Percentiles rank a stretch among this genome's conserved stretches.
Conservation (phyloP, 1,140 invertebrate genomes). For the Penaeus indicus region DNA sequence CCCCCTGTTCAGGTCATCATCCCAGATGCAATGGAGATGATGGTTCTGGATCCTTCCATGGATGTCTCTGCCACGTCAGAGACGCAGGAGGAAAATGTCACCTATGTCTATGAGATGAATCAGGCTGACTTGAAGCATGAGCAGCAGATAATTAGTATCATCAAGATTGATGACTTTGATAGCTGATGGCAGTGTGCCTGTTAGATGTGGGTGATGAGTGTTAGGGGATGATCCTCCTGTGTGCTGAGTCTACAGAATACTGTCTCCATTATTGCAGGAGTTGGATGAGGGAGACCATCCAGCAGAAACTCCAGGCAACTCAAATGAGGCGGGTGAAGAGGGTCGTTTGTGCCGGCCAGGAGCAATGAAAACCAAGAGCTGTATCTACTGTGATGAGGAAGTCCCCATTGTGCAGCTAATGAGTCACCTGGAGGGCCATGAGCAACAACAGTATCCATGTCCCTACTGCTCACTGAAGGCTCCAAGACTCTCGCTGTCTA, state of each 20-base stretch:
- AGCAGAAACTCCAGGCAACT: constrained; percentile 37
- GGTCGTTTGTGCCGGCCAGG: constrained; percentile 44
- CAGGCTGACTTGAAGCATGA: constrained; percentile 40
- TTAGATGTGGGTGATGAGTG: background rate
- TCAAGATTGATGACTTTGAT: constrained; percentile 34
- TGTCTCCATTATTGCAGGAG: constrained; percentile 60
- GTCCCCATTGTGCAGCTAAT: constrained; percentile 50
- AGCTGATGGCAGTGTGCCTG: too few species aligned
- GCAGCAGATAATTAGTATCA: constrained; percentile 45
- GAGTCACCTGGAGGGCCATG: constrained; percentile 43
- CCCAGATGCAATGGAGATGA: constrained; percentile 52
- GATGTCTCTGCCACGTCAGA: constrained; percentile 29
- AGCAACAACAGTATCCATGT: constrained; percentile 52
- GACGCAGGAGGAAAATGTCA: constrained; percentile 25
- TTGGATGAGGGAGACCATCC: constrained; percentile 41
- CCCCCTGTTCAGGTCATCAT: constrained; percentile 58
- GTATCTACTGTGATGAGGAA: constrained; percentile 49
- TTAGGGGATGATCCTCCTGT: constrained; percentile 5
- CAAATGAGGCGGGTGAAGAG: constrained; percentile 25
- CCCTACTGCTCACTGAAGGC: constrained; percentile 41
- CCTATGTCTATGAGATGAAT: constrained; percentile 44
- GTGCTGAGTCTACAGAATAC: constrained; percentile 44
- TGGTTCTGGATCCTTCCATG: constrained; percentile 36
- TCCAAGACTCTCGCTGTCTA: constrained; percentile 36
- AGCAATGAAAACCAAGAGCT: constrained; percentile 47